Percentiles rank a stretch among this genome's conserved stretches.
Evolutionary conservation across 2,797 vertebrate genomes (phyloP).

Genomic region (Morus bassanus): DNA sequence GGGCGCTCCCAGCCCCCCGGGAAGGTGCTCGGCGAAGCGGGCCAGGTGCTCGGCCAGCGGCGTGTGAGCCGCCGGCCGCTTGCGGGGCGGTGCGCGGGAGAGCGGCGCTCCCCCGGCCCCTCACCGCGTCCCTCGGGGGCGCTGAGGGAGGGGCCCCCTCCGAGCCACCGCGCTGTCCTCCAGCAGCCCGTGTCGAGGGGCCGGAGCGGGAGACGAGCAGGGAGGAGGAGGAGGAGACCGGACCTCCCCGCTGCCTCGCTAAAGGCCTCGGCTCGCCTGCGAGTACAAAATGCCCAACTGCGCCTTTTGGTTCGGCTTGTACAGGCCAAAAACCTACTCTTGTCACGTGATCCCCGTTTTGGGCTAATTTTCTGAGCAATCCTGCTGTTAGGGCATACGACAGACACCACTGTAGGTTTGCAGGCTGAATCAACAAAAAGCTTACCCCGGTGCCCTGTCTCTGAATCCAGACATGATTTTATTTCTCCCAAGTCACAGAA

Average conservation of each 20-base stretch:
- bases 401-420: fast-evolving
- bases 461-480: not conserved
- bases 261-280: too few relatives aligned
- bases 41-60: not conserved
- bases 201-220: not conserved
- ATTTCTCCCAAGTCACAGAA: not conserved
- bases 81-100: too few relatives aligned
- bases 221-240: not conserved
- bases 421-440: not conserved
- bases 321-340: not conserved
- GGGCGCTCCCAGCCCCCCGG: not conserved
- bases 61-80: too few relatives aligned
- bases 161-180: not conserved
- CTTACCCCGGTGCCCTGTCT: too few relatives aligned
- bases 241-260: not conserved
- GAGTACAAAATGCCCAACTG: too few relatives aligned
- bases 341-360: fast-evolving
- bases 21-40: not conserved
- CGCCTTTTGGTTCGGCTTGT: not conserved
- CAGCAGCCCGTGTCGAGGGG: not conserved
- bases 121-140: fast-evolving
- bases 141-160: not conserved
- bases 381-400: fast-evolving
- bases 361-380: not conserved
- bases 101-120: too few relatives aligned